These are phyloP conservation scores for Trichomycterus rosablanca DNA, from an alignment of 2,113 vertebrate genomes.

Conservation along the genomic window DNA sequence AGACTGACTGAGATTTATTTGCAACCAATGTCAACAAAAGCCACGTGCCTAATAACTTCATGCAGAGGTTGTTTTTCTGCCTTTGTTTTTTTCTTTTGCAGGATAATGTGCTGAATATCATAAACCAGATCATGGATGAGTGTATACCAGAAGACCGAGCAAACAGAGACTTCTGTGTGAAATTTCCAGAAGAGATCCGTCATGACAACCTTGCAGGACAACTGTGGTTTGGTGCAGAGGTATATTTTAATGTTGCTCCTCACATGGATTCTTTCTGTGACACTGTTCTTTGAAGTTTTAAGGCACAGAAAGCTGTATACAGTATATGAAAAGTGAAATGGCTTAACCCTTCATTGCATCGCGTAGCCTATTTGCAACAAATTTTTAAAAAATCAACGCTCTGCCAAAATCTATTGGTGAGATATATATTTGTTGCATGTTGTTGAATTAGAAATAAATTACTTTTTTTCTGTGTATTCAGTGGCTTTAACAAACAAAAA, in stretches of 20 bases:
- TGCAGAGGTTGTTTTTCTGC: conserved; percentile 20
- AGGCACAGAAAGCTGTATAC: no score
- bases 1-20: neutral
- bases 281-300: neutral
- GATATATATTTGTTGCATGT: no score
- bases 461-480: neutral
- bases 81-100: conserved; percentile 49
- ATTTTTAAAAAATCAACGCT: no score
- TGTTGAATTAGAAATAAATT: neutral
- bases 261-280: neutral
- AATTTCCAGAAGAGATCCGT: conserved; percentile 96
- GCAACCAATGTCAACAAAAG: neutral
- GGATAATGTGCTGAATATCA: conserved; percentile 94
- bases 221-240: conserved; percentile 98
- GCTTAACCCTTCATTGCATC: no score
- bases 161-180: conserved; percentile 91
- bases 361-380: no score
- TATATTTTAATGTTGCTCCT: conserved; percentile 44
- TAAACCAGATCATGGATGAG: conserved; percentile 96
- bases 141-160: conserved; percentile 92
- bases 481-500: no score
- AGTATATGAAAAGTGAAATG: no score
- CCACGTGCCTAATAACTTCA: neutral
- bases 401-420: no score
- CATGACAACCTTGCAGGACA: conserved; percentile 97